Conservation (phyloP, 2,113 vertebrate species). For the Rhombomys opimus region DNA sequence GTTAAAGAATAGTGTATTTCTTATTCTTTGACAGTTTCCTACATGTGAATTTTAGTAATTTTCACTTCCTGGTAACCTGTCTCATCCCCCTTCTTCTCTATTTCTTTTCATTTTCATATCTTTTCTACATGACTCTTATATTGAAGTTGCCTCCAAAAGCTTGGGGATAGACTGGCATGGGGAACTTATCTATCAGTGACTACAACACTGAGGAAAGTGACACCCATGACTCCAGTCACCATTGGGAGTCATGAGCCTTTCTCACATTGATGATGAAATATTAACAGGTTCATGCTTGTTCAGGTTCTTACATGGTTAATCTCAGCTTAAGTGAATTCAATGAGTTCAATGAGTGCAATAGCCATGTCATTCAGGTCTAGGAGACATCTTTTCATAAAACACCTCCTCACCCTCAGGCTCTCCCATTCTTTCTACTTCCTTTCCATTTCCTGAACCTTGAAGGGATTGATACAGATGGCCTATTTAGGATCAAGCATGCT, state of each 20-base stretch:
- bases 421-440: not conserved
- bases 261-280: not conserved
- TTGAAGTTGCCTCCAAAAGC: not conserved
- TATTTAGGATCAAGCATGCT: not conserved
- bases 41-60: not conserved
- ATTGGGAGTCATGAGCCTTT: not conserved
- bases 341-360: too few species aligned
- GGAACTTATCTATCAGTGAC: not conserved
- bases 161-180: not conserved
- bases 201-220: not conserved
- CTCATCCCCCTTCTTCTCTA: not conserved
- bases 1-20: not conserved
- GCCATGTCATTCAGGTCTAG: not conserved
- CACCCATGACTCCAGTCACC: not conserved
- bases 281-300: not conserved
- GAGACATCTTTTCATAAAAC: not conserved
- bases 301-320: too few species aligned
- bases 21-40: not conserved
- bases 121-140: not conserved
- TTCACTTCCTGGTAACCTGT: not conserved
- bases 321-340: too few species aligned
- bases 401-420: not conserved
- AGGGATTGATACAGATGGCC: not conserved
- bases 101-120: not conserved
- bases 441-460: not conserved